Base-by-base conservation (phyloP, 2,797 vertebrate species). In the Pristis pectinata region DNA sequence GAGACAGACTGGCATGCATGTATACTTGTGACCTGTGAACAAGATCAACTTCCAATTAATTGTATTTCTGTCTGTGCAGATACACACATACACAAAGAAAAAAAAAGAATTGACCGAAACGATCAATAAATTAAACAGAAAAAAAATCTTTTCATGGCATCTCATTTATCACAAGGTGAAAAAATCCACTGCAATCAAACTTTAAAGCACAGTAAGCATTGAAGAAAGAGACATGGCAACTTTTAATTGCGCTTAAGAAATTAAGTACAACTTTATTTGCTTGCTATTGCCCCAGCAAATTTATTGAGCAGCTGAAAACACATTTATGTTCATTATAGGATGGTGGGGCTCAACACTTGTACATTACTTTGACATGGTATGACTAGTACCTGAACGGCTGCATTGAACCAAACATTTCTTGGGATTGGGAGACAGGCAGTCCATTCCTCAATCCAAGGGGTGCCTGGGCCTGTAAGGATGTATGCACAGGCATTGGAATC, bases 1-100 rank as follows among this genome's bases (percentile, higher is more conserved):
- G 99, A 22, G 99, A 99, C 95, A 99, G 97, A 97, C 98, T 99
- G 95, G 98, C 99, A 95, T 99, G 99, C 99, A 99, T 99, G 96
- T 99, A 99, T 96, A 99, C 98, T 97, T 98, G 99, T 96, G 99
- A 99, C 96, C 99, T 99, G 96, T 49, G 94, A 80, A 72, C 41
- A 94, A 94, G 6, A 93, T 72, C 8, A 76, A 94, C 13, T 74
- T 67, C n/a, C 13, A 17, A 6, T 94, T 94, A 94, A 94, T 56
- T 56, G 44, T 24, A 49, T 49, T 53, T 53, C 6, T 92, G n/a
- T 44, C 37, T 92, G 17, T 70, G 4, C 22, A 15, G 17, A 19
- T 19, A 13, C 64, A 67, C 64, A 64, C 61, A 67, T n/a, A 8
- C 59, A n/a, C 87, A 30, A 8, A 85, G 30, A 2, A 85, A 79